A percentile compares a stretch with the other conserved stretches of the same genome.
Conservation (phyloP, 1,140 invertebrate genomes). For the Ips nitidus region DNA sequence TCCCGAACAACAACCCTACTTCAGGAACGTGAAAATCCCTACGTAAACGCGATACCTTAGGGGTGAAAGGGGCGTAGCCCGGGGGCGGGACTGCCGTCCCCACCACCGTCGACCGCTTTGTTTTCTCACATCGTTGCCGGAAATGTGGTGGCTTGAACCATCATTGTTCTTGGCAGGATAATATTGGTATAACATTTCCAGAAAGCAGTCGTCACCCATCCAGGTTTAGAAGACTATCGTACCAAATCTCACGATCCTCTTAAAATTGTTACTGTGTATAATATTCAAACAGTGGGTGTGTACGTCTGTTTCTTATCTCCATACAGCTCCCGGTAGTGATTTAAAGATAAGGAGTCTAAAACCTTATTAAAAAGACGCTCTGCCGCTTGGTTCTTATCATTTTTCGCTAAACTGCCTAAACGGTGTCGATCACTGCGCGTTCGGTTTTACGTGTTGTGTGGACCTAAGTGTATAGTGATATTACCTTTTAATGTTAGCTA, state of each 20-base stretch:
- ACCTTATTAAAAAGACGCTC: conserved; percentile 30
- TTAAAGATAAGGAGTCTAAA: conserved; percentile 27
- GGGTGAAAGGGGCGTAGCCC: conserved; percentile 44
- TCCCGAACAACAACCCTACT: conserved; percentile 44
- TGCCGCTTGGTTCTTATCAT: conserved; percentile 13
- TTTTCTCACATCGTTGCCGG: conserved; percentile 52
- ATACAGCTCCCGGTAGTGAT: conserved; percentile 26
- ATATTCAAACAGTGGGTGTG: conserved; percentile 21
- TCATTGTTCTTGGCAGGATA: conserved; percentile 54
- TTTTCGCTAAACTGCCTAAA: conserved; percentile 16
- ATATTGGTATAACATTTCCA: conserved; percentile 54
- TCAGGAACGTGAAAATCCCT: conserved; percentile 45
- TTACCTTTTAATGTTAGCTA: conserved; percentile 40
- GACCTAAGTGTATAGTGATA: not conserved
- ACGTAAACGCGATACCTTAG: conserved; percentile 45
- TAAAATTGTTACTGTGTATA: too few relatives aligned
- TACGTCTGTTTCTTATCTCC: conserved; percentile 24
- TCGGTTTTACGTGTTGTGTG: not conserved
- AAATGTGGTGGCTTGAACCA: conserved; percentile 54
- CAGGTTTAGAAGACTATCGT: conserved; percentile 9
- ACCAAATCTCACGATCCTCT: too few relatives aligned
- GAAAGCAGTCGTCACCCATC: conserved; percentile 44
- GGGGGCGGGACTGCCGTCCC: conserved; percentile 20
- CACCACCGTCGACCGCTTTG: conserved; percentile 49
- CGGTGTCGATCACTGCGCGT: conserved; percentile 9